These are phyloP conservation scores for Pedionomus torquatus DNA, from an alignment of 2,113 vertebrate genomes.

Conservation along the genomic window DNA sequence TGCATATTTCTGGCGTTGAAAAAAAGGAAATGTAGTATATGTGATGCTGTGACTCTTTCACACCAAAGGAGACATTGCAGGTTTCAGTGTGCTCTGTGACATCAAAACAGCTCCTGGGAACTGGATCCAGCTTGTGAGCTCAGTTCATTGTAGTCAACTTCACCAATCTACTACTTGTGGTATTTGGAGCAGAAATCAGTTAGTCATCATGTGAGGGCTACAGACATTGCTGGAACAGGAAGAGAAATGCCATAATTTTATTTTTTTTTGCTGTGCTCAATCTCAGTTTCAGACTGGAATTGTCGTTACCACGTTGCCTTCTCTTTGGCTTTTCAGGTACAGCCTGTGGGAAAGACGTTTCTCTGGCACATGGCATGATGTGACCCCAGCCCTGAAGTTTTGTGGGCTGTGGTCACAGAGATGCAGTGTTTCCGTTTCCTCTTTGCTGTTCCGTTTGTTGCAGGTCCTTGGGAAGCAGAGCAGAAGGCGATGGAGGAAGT, in stretches of 20 bases:
- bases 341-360: not conserved
- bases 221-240: not conserved
- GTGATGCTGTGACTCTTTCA: not conserved
- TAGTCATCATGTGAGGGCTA: not conserved
- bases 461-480: not conserved
- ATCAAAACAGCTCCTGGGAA: not conserved
- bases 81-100: not conserved
- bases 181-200: not conserved
- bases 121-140: not conserved
- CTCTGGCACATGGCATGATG: rapidly evolving
- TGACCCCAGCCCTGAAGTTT: not conserved
- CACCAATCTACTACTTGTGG: not conserved
- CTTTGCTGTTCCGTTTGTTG: not conserved
- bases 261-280: not conserved
- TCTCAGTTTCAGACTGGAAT: not conserved
- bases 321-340: not conserved
- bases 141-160: not conserved
- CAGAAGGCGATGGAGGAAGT: not conserved
- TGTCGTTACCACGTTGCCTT: not conserved
- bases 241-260: not conserved
- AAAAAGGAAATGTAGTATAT: not conserved
- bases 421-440: not conserved
- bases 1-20: not conserved
- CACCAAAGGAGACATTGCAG: not conserved
- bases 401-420: not conserved